Evolutionary conservation across 2,113 vertebrate genomes (phyloP).

Genomic region (Lophochroa leadbeateri): DNA sequence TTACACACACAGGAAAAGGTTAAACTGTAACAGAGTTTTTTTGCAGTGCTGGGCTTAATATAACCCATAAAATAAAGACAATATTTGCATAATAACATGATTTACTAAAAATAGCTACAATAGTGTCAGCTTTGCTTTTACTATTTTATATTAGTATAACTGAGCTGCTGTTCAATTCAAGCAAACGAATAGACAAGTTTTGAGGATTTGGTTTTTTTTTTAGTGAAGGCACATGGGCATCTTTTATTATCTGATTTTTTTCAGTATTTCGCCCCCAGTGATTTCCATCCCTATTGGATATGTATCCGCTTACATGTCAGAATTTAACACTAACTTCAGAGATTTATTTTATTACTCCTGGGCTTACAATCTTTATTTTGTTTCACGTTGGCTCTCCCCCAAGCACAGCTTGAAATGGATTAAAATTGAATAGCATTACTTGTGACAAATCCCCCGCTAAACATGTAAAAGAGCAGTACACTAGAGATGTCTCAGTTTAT

Average conservation of each 20-base stretch:
- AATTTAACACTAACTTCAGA: background rate
- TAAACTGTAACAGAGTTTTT: background rate
- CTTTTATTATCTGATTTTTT: background rate
- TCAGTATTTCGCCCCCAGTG: background rate
- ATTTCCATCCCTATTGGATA: background rate
- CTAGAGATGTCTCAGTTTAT: background rate
- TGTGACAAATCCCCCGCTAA: background rate
- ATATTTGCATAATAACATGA: background rate
- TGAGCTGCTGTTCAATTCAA: background rate
- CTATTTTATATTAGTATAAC: background rate
- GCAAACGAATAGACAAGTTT: background rate
- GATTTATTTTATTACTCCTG: constrained; percentile 16
- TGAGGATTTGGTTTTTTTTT: background rate
- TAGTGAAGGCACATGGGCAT: background rate
- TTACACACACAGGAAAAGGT: background rate
- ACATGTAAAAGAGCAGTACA: background rate
- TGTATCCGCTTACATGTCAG: background rate
- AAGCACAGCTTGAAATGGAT: background rate
- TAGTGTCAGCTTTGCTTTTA: background rate
- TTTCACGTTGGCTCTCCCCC: background rate
- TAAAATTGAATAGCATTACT: constrained; percentile 2
- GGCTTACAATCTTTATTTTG: background rate
- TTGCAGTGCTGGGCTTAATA: background rate
- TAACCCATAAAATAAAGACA: background rate
- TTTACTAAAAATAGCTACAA: background rate